Base-by-base conservation (phyloP, 2,888 invertebrate genomes). In the Cryptocephalus moraei region DNA sequence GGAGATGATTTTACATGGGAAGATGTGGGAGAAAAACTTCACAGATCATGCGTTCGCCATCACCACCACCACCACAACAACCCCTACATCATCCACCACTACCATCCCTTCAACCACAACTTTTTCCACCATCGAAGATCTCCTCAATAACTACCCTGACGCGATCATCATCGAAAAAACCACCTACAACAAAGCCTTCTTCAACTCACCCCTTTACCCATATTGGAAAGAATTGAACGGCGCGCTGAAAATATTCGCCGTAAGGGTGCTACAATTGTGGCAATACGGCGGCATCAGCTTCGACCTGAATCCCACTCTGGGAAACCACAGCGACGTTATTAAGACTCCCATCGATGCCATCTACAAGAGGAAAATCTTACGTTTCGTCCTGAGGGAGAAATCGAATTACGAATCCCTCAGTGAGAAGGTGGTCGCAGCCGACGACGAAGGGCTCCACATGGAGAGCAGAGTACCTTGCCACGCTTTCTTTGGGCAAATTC, bases 261-360 rank as follows among this genome's bases (percentile, higher is more conserved):
- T 73, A 1, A 67, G 79, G 54, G 65, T 75, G 31, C 66, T 73
- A 49, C 69, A 75, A 39, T 67, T 79, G 31, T 80, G 78, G 78
- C 71, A 76, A 58, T 68, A 69, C 52, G 78, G 76, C 8, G 80
- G 79, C 2, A 66, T 79, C 8, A 67, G 64, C 46, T 70, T 67
- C 48, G 64, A 63, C 46, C 51, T 65, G 42, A 49, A 53, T 8
- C 47, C 49, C 9, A 9, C 32, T 12, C 4, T 9, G 6, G 38
- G 47, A 10, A 49, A 10, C 8, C 39, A 44, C 10, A 41, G 11
- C 1, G 32, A 42, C 2, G 8, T 33, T 4, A 45, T 41, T 8
- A 44, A 41, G 11, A 32, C 11, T 32, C n/a, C 9, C 9, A 36
- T 31, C 13, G 12, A 36, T 6, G 12, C 11, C n/a, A 45, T 44